These are phyloP conservation scores for Globodera rostochiensis DNA, from an alignment of 1,140 invertebrate genomes.

Conservation along the genomic window DNA sequence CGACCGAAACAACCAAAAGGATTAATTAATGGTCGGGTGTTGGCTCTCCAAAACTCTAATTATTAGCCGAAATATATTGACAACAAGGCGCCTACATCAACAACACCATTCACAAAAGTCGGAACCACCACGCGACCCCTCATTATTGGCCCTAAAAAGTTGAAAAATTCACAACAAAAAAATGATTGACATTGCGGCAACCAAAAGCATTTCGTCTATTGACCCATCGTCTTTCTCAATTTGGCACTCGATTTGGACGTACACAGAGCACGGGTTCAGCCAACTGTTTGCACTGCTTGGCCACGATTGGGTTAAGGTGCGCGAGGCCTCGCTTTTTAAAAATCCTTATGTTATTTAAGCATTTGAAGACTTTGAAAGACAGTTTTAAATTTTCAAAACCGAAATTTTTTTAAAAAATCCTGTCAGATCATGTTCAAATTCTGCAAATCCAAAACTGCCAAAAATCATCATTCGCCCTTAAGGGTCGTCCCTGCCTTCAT, in stretches of 20 bases:
- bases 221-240: not conserved
- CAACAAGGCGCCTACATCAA: no score
- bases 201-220: not conserved
- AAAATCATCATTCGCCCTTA: not conserved
- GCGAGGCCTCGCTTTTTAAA: no score
- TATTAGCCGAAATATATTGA: not conserved
- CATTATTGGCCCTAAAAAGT: no score
- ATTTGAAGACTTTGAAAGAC: not conserved
- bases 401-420: no score
- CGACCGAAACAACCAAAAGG: no score
- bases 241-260: not conserved
- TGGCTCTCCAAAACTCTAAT: not conserved
- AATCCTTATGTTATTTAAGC: not conserved
- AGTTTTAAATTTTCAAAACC: not conserved
- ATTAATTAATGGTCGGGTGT: no score
- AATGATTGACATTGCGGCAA: not conserved
- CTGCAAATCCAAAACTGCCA: no score
- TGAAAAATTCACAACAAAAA: not conserved
- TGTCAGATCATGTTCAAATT: no score
- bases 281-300: not conserved
- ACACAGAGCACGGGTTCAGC: not conserved
- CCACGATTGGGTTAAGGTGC: slow-evolving; percentile 9
- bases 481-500: slow-evolving; percentile 17
- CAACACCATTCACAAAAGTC: no score
- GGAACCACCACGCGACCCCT: no score